These are phyloP conservation scores for Catamblyrhynchus diadema DNA, from an alignment of 2,797 vertebrate genomes.

Conservation along the genomic window DNA sequence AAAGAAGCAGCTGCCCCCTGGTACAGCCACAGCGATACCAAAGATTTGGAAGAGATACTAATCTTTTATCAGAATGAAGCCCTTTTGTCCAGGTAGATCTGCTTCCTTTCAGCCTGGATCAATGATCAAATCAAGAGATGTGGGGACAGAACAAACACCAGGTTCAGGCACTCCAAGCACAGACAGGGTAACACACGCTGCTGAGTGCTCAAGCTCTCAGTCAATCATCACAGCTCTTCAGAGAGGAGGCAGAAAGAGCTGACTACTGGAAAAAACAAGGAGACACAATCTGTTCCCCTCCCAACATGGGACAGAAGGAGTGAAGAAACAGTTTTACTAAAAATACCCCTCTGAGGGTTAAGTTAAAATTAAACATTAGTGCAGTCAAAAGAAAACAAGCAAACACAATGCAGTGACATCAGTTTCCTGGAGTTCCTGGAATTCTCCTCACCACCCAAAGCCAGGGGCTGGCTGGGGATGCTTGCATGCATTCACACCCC, in stretches of 20 bases:
- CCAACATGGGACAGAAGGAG: background rate
- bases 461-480: background rate
- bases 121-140: background rate
- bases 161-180: background rate
- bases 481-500: background rate
- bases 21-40: background rate
- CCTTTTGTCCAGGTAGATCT: background rate
- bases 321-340: constrained; percentile 46
- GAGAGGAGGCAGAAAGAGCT: background rate
- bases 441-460: constrained; percentile 26
- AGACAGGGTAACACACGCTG: background rate
- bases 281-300: background rate
- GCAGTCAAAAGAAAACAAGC: constrained; percentile 18
- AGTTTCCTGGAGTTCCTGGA: constrained; percentile 32
- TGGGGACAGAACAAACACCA: background rate
- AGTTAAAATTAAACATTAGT: constrained; percentile 61
- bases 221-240: background rate
- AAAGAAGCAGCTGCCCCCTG: background rate
- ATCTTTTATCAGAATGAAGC: background rate
- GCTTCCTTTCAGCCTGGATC: background rate
- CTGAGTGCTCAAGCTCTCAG: background rate
- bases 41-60: background rate
- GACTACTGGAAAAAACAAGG: background rate
- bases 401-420: constrained; percentile 37
- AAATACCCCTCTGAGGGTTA: constrained; percentile 53